Conservation (phyloP, 2,113 vertebrate genomes). For the Piprites chloris region DNA sequence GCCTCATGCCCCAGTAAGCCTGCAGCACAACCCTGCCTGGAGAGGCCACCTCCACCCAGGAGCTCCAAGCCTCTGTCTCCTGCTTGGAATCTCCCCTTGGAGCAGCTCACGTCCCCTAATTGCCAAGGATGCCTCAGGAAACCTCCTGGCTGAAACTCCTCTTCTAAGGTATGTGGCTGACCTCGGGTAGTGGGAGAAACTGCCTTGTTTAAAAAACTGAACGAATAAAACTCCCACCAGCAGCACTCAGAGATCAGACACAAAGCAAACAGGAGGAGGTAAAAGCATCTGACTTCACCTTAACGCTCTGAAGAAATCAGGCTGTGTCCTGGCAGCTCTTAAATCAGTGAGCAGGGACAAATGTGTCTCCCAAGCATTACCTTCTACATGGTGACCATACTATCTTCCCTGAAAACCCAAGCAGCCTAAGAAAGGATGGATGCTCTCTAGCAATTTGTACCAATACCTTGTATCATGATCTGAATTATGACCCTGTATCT, state of each 20-base stretch:
- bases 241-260: background rate
- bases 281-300: background rate
- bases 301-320: background rate
- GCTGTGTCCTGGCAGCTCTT: background rate
- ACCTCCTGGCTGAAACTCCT: background rate
- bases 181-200: background rate
- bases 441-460: background rate
- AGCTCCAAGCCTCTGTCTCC: background rate
- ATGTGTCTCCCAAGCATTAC: background rate
- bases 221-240: background rate
- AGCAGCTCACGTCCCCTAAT: background rate
- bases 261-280: background rate
- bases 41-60: background rate
- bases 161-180: background rate
- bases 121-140: background rate
- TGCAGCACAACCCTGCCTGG: background rate
- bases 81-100: background rate
- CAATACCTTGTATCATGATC: background rate
- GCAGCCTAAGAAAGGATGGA: background rate
- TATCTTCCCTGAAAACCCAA: background rate
- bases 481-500: background rate
- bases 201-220: background rate
- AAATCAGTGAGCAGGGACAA: background rate
- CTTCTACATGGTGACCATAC: background rate
- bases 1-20: rapidly evolving